Evolutionary conservation across 1,140 invertebrate genomes (phyloP).

Genomic region (Paralvinella palmiformis): DNA sequence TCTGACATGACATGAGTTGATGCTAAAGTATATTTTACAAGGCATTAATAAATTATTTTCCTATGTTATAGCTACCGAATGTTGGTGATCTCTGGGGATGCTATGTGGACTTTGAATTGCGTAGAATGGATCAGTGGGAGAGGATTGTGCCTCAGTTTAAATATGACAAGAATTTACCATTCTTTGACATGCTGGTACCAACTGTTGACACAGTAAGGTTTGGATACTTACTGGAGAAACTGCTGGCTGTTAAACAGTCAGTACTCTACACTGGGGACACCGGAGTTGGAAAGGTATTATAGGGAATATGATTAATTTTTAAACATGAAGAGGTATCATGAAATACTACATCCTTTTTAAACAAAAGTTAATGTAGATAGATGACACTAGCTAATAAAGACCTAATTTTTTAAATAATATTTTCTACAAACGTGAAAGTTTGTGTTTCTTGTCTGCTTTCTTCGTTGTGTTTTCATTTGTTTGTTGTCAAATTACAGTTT

Average conservation of each 20-base stretch:
- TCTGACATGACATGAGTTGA: too few species aligned
- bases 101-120: slow-evolving; percentile 63
- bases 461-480: too few species aligned
- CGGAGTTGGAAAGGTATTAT: slow-evolving; percentile 19
- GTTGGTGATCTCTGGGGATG: slow-evolving; percentile 66
- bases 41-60: too few species aligned
- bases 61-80: slow-evolving; percentile 52
- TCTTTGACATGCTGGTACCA: slow-evolving; percentile 52
- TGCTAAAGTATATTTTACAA: too few species aligned
- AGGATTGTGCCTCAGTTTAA: slow-evolving; percentile 67
- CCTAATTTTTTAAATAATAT: too few species aligned
- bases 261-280: slow-evolving; percentile 45
- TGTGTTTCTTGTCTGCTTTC: too few species aligned
- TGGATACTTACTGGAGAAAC: slow-evolving; percentile 64
- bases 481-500: background rate
- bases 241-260: slow-evolving; percentile 64
- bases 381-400: too few species aligned
- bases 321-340: too few species aligned
- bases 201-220: slow-evolving; percentile 50
- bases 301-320: background rate
- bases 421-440: too few species aligned
- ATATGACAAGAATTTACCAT: slow-evolving; percentile 56
- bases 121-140: slow-evolving; percentile 67
- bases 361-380: too few species aligned
- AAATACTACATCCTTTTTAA: too few species aligned